These are phyloP conservation scores for Drosophila neocordata DNA, from an alignment of 1,140 invertebrate species.

Conservation along the genomic window DNA sequence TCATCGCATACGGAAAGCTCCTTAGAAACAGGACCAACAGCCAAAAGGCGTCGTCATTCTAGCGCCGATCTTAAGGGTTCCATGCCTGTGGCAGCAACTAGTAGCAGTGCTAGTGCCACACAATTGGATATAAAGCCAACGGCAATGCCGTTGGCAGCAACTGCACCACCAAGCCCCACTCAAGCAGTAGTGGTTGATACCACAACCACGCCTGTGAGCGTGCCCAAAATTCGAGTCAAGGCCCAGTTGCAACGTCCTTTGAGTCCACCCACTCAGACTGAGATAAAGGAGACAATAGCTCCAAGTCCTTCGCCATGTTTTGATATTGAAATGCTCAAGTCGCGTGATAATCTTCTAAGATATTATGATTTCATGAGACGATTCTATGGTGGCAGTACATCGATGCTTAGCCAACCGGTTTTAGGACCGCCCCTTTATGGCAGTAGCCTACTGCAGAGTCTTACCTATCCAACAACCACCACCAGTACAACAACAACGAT, in stretches of 20 bases:
- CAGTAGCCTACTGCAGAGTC: constrained; percentile 70
- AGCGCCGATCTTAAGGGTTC: constrained; percentile 64
- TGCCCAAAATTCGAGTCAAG: constrained; percentile 76
- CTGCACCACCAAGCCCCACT: constrained; percentile 1
- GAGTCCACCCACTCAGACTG: constrained; percentile 53
- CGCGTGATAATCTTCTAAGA: constrained; percentile 71
- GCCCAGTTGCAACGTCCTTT: constrained; percentile 68
- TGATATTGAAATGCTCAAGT: constrained; percentile 68
- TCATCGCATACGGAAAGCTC: constrained; percentile 81
- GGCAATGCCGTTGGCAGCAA: constrained; percentile 19
- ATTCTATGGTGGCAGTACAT: constrained; percentile 63
- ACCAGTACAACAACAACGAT: background rate
- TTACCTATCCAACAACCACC: constrained; percentile 62
- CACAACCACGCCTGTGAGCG: constrained; percentile 36
- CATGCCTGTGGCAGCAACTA: constrained; percentile 2
- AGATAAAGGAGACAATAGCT: background rate
- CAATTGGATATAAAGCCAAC: constrained; percentile 46
- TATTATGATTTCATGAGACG: constrained; percentile 80
- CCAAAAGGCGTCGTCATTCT: constrained; percentile 69
- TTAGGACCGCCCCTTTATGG: constrained; percentile 72
- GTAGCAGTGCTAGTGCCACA: constrained; percentile 37
- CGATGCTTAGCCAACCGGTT: constrained; percentile 63
- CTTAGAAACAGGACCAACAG: constrained; percentile 67
- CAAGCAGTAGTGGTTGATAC: constrained; percentile 31
- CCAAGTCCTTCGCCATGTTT: constrained; percentile 34